These are phyloP conservation scores for Ganaspis sp. DNA, from an alignment of 1,140 invertebrate species.

Conservation along the genomic window DNA sequence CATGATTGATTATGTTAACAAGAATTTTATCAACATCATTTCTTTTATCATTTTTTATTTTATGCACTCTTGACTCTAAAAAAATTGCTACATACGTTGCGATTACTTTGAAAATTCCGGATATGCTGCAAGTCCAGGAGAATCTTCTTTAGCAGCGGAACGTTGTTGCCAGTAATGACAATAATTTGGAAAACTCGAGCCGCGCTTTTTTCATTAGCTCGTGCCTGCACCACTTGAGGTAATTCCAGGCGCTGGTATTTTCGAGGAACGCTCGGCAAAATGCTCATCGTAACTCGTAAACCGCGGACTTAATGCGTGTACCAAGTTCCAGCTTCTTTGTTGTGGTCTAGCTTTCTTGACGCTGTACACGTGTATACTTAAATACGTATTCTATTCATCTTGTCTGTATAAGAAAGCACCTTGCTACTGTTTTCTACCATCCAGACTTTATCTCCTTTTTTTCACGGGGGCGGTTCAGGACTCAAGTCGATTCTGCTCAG, in stretches of 20 bases:
- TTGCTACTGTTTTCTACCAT: constrained; percentile 1
- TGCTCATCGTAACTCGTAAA: constrained; percentile 43
- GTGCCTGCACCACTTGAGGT: constrained; percentile 38
- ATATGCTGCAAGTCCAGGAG: neutral
- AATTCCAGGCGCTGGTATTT: constrained; percentile 38
- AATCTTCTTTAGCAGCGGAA: constrained; percentile 40
- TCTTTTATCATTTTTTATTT: no score
- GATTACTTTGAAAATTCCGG: constrained; percentile 31
- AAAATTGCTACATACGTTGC: neutral
- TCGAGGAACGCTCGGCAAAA: constrained; percentile 41
- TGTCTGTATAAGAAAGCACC: neutral
- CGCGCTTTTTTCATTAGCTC: constrained; percentile 43
- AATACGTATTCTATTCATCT: neutral
- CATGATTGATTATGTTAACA: no score
- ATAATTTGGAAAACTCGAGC: constrained; percentile 39
- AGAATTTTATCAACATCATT: no score
- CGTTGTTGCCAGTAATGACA: constrained; percentile 42
- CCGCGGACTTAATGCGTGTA: constrained; percentile 37
- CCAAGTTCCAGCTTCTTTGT: constrained; percentile 30
- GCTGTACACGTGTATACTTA: neutral
- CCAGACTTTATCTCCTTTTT: constrained; percentile 10
- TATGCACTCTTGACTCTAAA: neutral
- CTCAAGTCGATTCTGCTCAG: neutral
- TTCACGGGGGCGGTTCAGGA: neutral
- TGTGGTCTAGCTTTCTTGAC: constrained; percentile 4